These are phyloP conservation scores for Indicator maculatus DNA, from an alignment of 2,113 vertebrate species.

Conservation along the genomic window DNA sequence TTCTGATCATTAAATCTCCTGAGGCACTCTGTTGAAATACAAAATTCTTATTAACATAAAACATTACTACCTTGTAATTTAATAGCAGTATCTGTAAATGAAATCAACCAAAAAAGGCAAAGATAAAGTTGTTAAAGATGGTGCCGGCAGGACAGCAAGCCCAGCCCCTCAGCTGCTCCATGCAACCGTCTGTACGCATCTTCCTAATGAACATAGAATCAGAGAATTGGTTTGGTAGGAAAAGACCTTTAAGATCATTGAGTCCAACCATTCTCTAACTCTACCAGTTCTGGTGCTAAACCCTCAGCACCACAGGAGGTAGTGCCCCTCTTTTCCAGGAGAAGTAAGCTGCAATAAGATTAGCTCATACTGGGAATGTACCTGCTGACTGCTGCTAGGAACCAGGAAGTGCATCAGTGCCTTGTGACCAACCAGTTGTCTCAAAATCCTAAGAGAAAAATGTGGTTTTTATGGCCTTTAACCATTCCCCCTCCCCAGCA, in stretches of 20 bases:
- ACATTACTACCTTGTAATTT: background rate
- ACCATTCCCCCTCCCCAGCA: background rate
- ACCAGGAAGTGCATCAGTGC: background rate
- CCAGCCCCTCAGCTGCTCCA: background rate
- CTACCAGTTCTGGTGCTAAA: no score
- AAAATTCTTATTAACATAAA: background rate
- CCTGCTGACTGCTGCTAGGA: background rate
- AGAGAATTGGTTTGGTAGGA: no score
- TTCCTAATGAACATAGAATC: background rate
- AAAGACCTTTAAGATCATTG: no score
- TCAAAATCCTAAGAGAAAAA: background rate
- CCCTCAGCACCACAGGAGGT: background rate
- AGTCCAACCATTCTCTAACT: no score
- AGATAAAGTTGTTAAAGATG: background rate
- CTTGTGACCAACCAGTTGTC: background rate
- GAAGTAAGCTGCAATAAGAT: background rate
- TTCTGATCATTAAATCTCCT: constrained; percentile 94
- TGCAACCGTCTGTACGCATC: rapidly evolving
- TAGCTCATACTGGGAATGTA: rapidly evolving
- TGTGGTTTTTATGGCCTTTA: background rate
- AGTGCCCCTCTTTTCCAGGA: background rate
- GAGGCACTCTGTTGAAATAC: constrained; percentile 79
- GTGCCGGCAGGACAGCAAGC: background rate
- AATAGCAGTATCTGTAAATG: background rate
- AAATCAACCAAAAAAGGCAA: rapidly evolving